Base-by-base conservation (phyloP, 2,888 invertebrate genomes). In the Dynastes tityus region DNA sequence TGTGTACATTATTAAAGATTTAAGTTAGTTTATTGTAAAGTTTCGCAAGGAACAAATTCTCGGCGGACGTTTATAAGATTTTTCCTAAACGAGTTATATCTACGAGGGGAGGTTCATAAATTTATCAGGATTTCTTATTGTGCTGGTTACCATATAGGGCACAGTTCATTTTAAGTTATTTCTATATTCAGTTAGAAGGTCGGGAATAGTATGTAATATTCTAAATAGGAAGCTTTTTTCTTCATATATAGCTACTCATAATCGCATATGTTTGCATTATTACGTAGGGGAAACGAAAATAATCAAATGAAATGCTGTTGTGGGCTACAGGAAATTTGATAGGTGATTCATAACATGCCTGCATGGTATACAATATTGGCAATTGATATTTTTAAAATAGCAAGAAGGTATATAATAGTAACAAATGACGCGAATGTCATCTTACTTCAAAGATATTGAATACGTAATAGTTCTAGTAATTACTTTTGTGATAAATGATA, bases 1-100 rank as follows among this genome's bases (percentile, higher is more conserved):
- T 71, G 76, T 67, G 61, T 67, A 55, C 76, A 67, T 76, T 76
- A 76, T 76, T 76, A 76, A 76, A 64, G 64, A 65, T 76, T 76
- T 65, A 76, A 76, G 53, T 58, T 65, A 76, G 58, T 75, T 75
- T 75, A 75, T 75, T 75, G 64, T 75, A 64, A 75, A 75, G 75
- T 76, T 76, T 64, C 32, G 51, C 65, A 65, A 32, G 61, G 61
- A 76, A 76, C 65, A 76, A 65, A 65, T 61, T 76, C 76, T 53
- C 76, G n/a, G 32, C 76, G 45, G 76, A 67, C 65, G 61, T 75
- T 76, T 40, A 67, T 76, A 67, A 53, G 76, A 65, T 76, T 76
- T 65, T 76, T 76, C 51, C 65, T 76, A 64, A 67, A 76, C 76
- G 76, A 76, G 76, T 71, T 71, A 71, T 71, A 70, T 29, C 29